Base-by-base conservation (phyloP, 2,113 vertebrate genomes). In the Taurulus bubalis region DNA sequence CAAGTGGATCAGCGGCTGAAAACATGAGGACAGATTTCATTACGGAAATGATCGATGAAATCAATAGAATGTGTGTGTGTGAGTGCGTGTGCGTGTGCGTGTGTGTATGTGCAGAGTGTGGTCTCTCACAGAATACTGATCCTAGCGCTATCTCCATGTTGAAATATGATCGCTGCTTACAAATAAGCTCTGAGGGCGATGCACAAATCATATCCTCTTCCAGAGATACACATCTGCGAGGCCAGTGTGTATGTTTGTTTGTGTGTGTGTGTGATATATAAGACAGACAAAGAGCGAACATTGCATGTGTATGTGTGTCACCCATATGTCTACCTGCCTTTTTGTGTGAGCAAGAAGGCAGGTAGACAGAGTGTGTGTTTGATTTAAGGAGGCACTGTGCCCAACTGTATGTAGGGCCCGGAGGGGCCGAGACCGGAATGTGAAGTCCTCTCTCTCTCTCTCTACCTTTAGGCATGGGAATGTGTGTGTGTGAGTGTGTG, bases 131-230 rank as follows among this genome's bases (percentile, higher is more conserved):
- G 75, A 67, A 75, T 69, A 63, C 62, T 65, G 15, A 85, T 86
- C 47, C 58, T 55, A 74, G 38, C 67, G 80, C 58, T 32, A 26
- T 63, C 60, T 79, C 66, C 40, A 34, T 34, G 26, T 12, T 28
- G 64, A 79, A 75, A 77, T 74, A 69, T 75, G 83, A 83, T 36
- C 74, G 56, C 77, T 59, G 63, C 73, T 83, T 82, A 73, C 38
- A 55, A 87, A 90, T 75, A 80, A 69, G 47, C 80, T 89, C 65
- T 55, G 51, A 69, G 42, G 64, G 64, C 14, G 30, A 56, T 45
- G 74, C 62, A 78, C 75, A 80, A 42, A 77, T 87, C 75, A 83
- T 59, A 82, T 86, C 73, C 47, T 85, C 32, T 80, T 75, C 68
- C 75, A 72, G n/a, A 87, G 67, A 87, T 73, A 65, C 36, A 40